Evolutionary conservation across 2,113 vertebrate species (phyloP), one percentile per base, ranked within the genome.

Genomic region (Perca flavescens): DNA sequence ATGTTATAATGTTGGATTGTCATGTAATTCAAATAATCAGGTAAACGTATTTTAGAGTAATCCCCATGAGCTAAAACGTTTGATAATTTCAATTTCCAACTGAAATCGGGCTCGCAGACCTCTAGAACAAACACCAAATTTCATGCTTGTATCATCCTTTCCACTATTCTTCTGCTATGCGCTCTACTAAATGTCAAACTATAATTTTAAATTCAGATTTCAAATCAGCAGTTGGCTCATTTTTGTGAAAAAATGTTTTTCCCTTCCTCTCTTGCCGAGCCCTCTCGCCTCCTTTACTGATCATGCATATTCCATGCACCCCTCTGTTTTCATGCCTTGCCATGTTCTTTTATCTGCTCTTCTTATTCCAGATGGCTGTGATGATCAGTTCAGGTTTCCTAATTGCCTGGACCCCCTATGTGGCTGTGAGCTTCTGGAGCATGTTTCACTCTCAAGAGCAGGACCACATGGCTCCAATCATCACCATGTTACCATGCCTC

Each of bases 341-440:
- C 12, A 21, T 67, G 13, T 28, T 58, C 43, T 22, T 54, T 49
- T 19, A 43, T 40, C 17, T 64, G 22, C 60, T 13, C 82, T 60
- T 74, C 63, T 83, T 60, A 61, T 78, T 93, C 72, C 91, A 96
- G 96, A 96, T 96, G 94, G 95, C 94, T 0, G 77, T 96, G 66
- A 94, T 96, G 76, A 95, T 96, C 86, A 96, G 95, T 0, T 40
- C 86, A 0, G 96, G 96, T 0, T 96, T 97, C 90, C 86, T 96
- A 15, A 78, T 95, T 21, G 93, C 95, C 0, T 96, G 96, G 96
- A 90, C 93, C 0, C 96, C 96, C 0, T 96, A 96, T 0, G 95
- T 96, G 22, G 87, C 86, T 0, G 92, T 96, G 76, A 96, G 96
- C 79, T 95, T 95, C 81, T 96, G 96, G 96, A 96, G 95, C 77